These are phyloP conservation scores for Alethe castanea DNA, from an alignment of 2,113 vertebrate species.

Conservation along the genomic window DNA sequence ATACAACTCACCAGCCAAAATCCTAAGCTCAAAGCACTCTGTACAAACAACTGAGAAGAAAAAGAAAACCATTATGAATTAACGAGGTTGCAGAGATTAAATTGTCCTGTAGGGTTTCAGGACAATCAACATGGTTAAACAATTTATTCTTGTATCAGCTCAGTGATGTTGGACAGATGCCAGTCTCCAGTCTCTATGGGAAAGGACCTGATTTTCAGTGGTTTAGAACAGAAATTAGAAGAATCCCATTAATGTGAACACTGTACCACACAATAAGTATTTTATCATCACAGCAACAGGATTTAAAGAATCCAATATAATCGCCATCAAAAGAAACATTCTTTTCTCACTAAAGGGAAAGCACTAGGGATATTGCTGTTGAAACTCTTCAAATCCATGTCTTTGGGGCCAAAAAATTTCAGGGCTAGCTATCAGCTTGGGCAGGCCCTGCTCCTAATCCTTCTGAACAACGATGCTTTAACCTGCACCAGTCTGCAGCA, in stretches of 20 bases:
- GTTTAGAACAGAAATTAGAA: neutral
- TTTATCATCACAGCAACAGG: neutral
- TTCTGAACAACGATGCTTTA: neutral
- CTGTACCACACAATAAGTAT: neutral
- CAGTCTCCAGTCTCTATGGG: neutral
- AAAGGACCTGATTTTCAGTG: neutral
- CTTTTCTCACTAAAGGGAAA: neutral
- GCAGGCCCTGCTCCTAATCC: neutral
- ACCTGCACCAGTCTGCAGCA: neutral
- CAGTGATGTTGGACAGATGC: neutral
- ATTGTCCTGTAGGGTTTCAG: neutral
- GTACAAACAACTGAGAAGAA: neutral
- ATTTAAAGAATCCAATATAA: neutral
- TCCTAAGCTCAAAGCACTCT: neutral
- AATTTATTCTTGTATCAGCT: constrained; percentile 22
- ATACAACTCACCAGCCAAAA: neutral
- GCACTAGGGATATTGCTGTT: neutral
- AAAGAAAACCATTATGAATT: constrained; percentile 6
- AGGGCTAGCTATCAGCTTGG: neutral
- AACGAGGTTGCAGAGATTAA: constrained; percentile 27
- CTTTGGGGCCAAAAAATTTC: neutral
- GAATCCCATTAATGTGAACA: neutral
- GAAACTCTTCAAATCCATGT: neutral
- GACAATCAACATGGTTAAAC: constrained; percentile 13
- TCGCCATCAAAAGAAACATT: neutral